Evolutionary conservation across 2,888 invertebrate species (phyloP).

Genomic region (Spicauda simplicius): DNA sequence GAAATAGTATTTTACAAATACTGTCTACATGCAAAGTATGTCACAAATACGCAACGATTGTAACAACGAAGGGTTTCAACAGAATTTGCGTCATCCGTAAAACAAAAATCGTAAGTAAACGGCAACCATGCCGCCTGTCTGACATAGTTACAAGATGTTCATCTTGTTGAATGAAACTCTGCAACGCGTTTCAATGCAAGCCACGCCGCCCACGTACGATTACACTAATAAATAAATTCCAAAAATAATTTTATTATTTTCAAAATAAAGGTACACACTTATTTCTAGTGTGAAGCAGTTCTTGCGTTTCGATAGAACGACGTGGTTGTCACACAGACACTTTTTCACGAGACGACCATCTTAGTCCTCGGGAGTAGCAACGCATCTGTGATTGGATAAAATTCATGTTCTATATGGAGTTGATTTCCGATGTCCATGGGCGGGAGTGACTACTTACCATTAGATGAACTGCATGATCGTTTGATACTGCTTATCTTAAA

Average conservation of each 20-base stretch:
- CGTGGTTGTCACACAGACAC: too few species aligned
- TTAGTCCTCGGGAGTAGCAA: too few species aligned
- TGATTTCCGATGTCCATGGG: too few species aligned
- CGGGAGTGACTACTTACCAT: too few species aligned
- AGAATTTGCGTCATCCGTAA: conserved; percentile 44
- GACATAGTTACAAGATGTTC: conserved; percentile 1
- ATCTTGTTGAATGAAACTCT: conserved; percentile 11
- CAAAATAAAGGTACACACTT: too few species aligned
- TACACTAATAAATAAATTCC: not conserved
- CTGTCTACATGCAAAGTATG: not conserved
- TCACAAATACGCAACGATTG: conserved; percentile 6
- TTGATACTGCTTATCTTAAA: too few species aligned
- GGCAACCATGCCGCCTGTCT: conserved; percentile 7
- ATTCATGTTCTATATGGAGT: too few species aligned
- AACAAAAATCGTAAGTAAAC: conserved; percentile 28
- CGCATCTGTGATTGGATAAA: too few species aligned
- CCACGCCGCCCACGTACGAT: not conserved
- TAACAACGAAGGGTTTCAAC: conserved; percentile 42
- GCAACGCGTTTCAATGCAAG: not conserved
- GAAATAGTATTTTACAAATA: not conserved
- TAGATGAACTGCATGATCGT: too few species aligned
- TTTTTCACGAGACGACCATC: too few species aligned
- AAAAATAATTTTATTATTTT: not conserved
- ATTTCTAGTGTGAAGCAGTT: too few species aligned
- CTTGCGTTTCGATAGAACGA: too few species aligned